These are phyloP conservation scores for Microtus montanus DNA, from an alignment of 2,113 vertebrate genomes.

Conservation along the genomic window DNA sequence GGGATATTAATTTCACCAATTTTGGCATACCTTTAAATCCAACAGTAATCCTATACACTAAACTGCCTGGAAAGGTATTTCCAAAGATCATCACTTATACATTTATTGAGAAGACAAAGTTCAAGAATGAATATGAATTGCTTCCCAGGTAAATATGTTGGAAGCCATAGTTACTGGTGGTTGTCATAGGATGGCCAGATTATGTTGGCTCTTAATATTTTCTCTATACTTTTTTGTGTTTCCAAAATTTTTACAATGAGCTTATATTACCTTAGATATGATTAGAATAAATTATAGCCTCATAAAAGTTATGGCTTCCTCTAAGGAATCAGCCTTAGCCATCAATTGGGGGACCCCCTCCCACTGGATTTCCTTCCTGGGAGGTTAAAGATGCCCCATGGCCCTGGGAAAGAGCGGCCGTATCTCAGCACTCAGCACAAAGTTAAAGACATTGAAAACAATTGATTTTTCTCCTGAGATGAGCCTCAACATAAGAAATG, in stretches of 20 bases:
- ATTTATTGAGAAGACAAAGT: slow-evolving; percentile 34
- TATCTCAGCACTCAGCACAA: neutral
- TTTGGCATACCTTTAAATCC: slow-evolving; percentile 32
- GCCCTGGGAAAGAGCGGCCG: neutral
- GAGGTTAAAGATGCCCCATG: neutral
- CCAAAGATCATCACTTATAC: slow-evolving; percentile 34
- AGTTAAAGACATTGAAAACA: neutral
- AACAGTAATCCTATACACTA: neutral
- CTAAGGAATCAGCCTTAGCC: neutral
- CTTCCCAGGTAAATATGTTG: neutral
- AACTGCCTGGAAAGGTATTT: neutral
- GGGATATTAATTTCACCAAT: slow-evolving; percentile 28
- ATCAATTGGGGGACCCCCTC: neutral
- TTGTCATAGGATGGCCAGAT: neutral
- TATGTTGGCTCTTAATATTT: slow-evolving; percentile 18
- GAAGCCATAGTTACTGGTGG: neutral
- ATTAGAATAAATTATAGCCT: neutral
- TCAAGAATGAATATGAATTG: neutral
- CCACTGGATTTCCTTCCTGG: too few relatives aligned
- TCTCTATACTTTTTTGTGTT: neutral
- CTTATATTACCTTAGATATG: neutral
- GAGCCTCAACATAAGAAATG: slow-evolving; percentile 30
- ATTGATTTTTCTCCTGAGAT: neutral
- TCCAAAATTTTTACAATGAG: slow-evolving; percentile 3
- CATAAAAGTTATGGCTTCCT: slow-evolving; percentile 1